Base-by-base conservation (phyloP, 23 tunicate species). In the Phallusia fumigata region DNA sequence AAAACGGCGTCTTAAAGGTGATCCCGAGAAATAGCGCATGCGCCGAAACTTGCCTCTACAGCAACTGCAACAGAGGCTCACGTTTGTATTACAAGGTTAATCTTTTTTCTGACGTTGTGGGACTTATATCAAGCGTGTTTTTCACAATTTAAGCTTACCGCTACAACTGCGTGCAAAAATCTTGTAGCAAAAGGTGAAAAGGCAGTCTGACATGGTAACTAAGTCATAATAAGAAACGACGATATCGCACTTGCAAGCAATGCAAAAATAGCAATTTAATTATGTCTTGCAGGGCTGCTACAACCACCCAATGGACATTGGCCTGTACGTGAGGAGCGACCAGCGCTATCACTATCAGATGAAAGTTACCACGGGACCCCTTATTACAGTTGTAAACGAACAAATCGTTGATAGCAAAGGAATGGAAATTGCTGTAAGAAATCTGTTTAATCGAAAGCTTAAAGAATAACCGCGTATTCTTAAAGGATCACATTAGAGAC, bases 11-110 rank as follows among this genome's bases (percentile, higher is more conserved):
- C 5, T 58, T 58, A 58, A 58, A 58, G 69, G 69, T 58, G 69
- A 58, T 58, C 13, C 69, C 69, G 5, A 22, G 69, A 16, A 5
- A 11, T 13, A 24, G 28, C 5, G 69, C 8, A 77, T 77, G 80
- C n/a, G 33, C 80, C 0, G 35, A 77, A 36, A 40, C 45, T 21
- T 77, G 80, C 53, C 45, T 77, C n/a, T 18, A 8, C 31, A 45
- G 80, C 8, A 77, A 77, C 30, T 77, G 80, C 22, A 45, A 77
- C 32, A 36, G 80, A 15, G 80, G 80, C 34, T 3, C 52, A 40
- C 8, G 28, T 19, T 15, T 77, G 34, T n/a, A 77, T 10, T 77
- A 77, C 80, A 77, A 36, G 47, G 80, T 77, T 6, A 35, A 11
- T 40, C 10, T 5, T 40, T n/a, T n/a, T n/a, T n/a, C n/a, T n/a